Evolutionary conservation across 2,113 vertebrate genomes (phyloP), one percentile per base, ranked within the genome.

Genomic region (Hiodon tergisus): DNA sequence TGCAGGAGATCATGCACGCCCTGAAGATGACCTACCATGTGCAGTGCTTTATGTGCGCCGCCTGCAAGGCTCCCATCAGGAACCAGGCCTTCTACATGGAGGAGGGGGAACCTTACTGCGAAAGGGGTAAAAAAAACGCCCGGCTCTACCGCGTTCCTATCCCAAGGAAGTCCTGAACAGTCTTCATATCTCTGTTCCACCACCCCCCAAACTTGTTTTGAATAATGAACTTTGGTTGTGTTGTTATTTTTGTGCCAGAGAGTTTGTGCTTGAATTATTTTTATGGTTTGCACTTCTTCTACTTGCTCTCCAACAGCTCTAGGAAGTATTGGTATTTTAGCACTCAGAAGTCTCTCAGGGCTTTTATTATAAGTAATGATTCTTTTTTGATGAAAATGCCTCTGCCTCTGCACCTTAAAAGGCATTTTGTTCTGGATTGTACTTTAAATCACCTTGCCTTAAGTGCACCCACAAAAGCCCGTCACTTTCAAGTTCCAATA

Each of bases 61-160:
- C 96, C 81, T 99, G 97, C 86, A 98, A 96, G 89, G 89, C 87
- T 1, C 92, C 97, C 61, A 98, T 99, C 83, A 93, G 97, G 83
- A 98, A 99, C 88, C 90, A 95, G 68, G 96, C 96, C 80, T 99
- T 99, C 85, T 99, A 98, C 88, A 98, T 99, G 96, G 97, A 99
- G 83, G 97, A 98, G 78, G 97, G 97, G 1, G 93, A 94, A 13
- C 96, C 97, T 47, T 99, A 99, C 91, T 99, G 97, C 0, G 96
- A 98, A 89, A 93, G 89, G 94, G 97, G 97, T 98, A 87, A 80
- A 76, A 71, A 55, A n/a, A 71, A 58, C 53, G 63, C 73, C 61
- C n/a, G n/a, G 13, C n/a, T 53, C 48, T 13, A 51, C 47, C 52
- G 11, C n/a, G 11, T 11, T 11, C 11, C 55, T 14, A 11, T 9